Conservation (phyloP, 1,140 invertebrate species). For the Penaeus chinensis region DNA sequence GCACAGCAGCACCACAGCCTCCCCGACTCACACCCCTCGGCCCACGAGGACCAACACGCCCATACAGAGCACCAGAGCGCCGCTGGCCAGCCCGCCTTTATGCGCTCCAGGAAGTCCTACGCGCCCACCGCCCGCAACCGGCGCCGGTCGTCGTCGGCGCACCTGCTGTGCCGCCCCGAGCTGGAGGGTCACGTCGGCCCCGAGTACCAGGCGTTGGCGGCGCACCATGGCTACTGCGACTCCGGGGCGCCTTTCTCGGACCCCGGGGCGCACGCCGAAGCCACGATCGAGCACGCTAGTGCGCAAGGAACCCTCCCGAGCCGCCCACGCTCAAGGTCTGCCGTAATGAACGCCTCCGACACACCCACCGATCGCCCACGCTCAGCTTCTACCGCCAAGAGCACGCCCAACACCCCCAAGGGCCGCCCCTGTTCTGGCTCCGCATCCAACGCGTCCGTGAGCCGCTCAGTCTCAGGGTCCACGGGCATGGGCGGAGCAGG, state of each 20-base stretch:
- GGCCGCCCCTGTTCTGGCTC: too few species aligned
- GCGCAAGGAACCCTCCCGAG: background rate
- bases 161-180: slow-evolving; percentile 28
- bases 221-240: background rate
- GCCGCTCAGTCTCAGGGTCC: too few species aligned
- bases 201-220: background rate
- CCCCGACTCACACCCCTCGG: too few species aligned
- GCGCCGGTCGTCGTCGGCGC: slow-evolving; percentile 47
- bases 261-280: background rate
- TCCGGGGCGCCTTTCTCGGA: background rate
- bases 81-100: slow-evolving; percentile 30
- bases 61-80: background rate
- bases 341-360: background rate
- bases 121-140: slow-evolving; percentile 45
- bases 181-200: background rate
- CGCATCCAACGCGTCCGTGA: too few species aligned
- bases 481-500: too few species aligned
- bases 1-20: background rate
- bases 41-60: background rate
- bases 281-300: background rate
- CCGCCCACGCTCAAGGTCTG: slow-evolving; percentile 48
- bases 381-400: too few species aligned
- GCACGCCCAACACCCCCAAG: too few species aligned
- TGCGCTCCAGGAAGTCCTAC: slow-evolving; percentile 49
- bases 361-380: too few species aligned